Conservation (phyloP, 2,888 invertebrate genomes). For the Volucella inflata region DNA sequence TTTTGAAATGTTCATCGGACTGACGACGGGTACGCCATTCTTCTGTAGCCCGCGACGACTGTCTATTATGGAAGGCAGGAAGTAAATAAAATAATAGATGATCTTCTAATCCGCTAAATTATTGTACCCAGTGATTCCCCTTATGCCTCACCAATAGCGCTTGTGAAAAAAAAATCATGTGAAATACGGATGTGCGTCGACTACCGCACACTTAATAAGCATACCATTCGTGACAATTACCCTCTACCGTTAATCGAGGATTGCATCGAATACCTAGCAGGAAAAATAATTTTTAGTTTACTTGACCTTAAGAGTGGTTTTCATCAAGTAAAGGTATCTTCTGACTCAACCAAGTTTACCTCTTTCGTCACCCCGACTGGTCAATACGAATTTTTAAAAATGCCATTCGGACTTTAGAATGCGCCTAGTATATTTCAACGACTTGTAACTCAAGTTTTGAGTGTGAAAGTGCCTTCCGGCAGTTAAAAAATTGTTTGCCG, state of each 20-base stretch:
- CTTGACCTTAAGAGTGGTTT: slow-evolving; percentile 33
- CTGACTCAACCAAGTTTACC: background rate
- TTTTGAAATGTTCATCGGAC: background rate
- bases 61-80: slow-evolving; percentile 6
- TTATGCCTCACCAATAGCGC: slow-evolving; percentile 24
- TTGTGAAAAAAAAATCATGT: slow-evolving; percentile 18
- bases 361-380: slow-evolving; percentile 13
- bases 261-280: slow-evolving; percentile 13
- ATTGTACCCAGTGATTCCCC: slow-evolving; percentile 26
- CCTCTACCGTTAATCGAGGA: slow-evolving; percentile 30
- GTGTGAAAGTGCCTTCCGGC: slow-evolving; percentile 12
- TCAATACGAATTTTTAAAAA: slow-evolving; percentile 9
- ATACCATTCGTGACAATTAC: slow-evolving; percentile 26
- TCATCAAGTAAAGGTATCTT: slow-evolving; percentile 10
- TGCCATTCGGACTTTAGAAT: slow-evolving; percentile 18
- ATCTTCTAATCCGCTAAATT: background rate
- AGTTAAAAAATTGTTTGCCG: background rate
- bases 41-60: slow-evolving; percentile 25
- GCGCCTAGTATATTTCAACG: slow-evolving; percentile 23
- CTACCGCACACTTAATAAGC: slow-evolving; percentile 28
- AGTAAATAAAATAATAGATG: slow-evolving; percentile 3
- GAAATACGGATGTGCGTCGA: slow-evolving; percentile 34
- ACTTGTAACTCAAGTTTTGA: slow-evolving; percentile 12
- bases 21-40: slow-evolving; percentile 21
- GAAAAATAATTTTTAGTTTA: slow-evolving; percentile 2